phyloP scores from a whole-genome alignment of 1,140 invertebrate species.

The Plodia interpunctella region DNA sequence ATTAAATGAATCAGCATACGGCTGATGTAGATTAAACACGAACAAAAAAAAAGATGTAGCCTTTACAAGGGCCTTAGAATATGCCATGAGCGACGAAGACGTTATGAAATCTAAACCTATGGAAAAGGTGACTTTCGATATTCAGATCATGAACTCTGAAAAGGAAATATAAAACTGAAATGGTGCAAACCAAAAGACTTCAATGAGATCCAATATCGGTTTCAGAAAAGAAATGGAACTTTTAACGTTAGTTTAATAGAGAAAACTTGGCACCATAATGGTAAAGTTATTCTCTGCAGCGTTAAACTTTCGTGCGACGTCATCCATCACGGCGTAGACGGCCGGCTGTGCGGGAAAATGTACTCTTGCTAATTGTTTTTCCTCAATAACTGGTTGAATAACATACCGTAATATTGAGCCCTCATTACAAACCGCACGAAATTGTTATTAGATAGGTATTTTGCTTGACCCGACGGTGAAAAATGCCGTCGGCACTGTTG shows the following conservation, averaged over 20 bases:
- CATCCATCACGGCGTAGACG: background rate
- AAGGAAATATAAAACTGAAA: background rate
- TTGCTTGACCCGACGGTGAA: too few relatives aligned
- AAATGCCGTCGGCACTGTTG: too few relatives aligned
- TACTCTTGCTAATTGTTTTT: conserved; percentile 4
- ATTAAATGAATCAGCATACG: too few relatives aligned
- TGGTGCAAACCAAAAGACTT: background rate
- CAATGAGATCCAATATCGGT: background rate
- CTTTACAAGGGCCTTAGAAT: too few relatives aligned
- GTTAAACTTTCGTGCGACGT: background rate
- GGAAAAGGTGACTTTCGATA: too few relatives aligned
- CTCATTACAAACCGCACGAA: too few relatives aligned
- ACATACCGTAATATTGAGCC: background rate
- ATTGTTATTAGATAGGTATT: too few relatives aligned
- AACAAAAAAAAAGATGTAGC: too few relatives aligned
- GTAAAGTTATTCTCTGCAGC: background rate
- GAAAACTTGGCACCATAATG: conserved; percentile 1
- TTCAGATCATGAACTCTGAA: background rate
- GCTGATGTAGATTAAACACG: too few relatives aligned
- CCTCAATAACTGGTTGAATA: background rate
- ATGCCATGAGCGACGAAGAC: too few relatives aligned
- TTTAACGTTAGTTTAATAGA: background rate
- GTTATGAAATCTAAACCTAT: too few relatives aligned
- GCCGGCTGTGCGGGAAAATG: background rate
- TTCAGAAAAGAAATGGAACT: background rate